Percentiles rank a stretch among this genome's conserved stretches.
These are phyloP conservation scores for Sicus ferrugineus DNA, from an alignment of 2,888 invertebrate genomes.

Conservation along the genomic window DNA sequence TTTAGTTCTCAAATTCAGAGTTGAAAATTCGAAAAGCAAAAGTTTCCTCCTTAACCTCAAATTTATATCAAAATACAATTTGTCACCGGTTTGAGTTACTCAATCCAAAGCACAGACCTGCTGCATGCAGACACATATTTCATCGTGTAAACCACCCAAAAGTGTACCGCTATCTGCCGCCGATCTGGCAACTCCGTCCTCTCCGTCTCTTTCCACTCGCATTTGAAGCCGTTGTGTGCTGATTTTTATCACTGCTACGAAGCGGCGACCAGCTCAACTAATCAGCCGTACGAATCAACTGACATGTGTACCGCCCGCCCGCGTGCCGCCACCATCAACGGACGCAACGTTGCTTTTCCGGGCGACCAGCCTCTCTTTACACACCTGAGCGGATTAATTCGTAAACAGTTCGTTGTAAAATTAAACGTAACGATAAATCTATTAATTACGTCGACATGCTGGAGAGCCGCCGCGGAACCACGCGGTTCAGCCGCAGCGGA, in stretches of 20 bases:
- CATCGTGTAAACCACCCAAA: neutral
- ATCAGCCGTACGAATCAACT: no score
- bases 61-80: no score
- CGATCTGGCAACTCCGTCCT: neutral
- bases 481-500: neutral
- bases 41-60: no score
- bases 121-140: neutral
- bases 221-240: conserved; percentile 29
- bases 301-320: no score
- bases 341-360: neutral
- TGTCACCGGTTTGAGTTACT: neutral
- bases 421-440: conserved; percentile 59
- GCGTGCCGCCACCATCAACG: no score
- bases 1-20: no score
- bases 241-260: neutral
- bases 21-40: no score
- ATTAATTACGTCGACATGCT: conserved; percentile 59
- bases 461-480: conserved; percentile 21
- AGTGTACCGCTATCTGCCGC: neutral
- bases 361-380: conserved; percentile 42
- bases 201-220: neutral
- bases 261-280: neutral
- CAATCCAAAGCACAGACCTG: neutral
- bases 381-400: conserved; percentile 62
- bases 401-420: conserved; percentile 61